Conservation (phyloP, 92 coral and sea anemone genomes). For the Porites lobata region DNA sequence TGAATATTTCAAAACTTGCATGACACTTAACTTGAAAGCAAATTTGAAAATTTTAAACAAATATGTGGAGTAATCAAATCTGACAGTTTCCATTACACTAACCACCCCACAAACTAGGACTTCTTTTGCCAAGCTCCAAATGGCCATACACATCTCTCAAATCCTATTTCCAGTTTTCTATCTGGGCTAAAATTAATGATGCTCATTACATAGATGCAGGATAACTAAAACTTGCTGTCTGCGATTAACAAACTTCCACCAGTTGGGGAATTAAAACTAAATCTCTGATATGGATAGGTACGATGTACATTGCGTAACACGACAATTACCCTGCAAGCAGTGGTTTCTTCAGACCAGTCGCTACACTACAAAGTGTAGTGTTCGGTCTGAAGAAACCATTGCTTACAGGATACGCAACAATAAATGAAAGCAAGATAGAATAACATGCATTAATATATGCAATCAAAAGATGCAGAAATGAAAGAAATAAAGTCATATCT, state of each 20-base stretch:
- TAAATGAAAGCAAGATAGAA: too few relatives aligned
- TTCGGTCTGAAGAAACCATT: too few relatives aligned
- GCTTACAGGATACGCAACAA: too few relatives aligned
- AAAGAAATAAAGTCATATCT: neutral
- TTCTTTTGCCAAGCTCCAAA: too few relatives aligned
- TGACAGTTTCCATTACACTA: neutral
- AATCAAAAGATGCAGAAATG: neutral
- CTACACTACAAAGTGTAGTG: too few relatives aligned
- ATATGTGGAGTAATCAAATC: neutral
- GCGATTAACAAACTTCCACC: neutral
- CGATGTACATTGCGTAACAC: neutral
- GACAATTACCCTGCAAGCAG: too few relatives aligned
- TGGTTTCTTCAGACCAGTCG: too few relatives aligned
- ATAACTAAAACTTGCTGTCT: neutral
- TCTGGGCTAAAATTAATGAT: neutral
- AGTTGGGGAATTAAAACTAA: neutral
- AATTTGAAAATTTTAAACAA: too few relatives aligned
- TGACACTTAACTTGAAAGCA: neutral
- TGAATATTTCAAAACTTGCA: neutral
- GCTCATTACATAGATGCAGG: neutral
- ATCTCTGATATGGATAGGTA: neutral
- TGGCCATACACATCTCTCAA: too few relatives aligned
- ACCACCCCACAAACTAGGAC: neutral
- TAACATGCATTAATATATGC: too few relatives aligned
- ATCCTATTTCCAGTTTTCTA: too few relatives aligned